Evolutionary conservation across 2,888 invertebrate species (phyloP).

Genomic region (Tetrapedia diversipes): DNA sequence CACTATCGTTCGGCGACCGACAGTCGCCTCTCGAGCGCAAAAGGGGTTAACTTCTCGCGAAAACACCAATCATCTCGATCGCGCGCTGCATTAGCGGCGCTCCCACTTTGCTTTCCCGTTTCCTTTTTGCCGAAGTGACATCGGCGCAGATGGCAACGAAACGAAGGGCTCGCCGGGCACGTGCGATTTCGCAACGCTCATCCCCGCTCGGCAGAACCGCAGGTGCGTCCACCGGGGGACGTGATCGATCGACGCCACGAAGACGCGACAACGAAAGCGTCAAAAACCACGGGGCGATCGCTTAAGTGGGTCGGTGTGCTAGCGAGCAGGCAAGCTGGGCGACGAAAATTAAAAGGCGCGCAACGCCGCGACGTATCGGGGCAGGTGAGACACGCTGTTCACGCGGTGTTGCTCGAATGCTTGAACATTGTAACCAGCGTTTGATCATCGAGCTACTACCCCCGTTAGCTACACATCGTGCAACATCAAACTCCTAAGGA

Average conservation of each 20-base stretch:
- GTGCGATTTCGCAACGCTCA: constrained; percentile 47
- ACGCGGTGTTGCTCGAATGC: too few relatives aligned
- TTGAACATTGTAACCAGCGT: too few relatives aligned
- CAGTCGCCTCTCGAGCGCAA: too few relatives aligned
- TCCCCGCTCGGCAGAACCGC: constrained; percentile 49
- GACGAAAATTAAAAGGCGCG: constrained; percentile 71
- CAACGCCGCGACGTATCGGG: too few relatives aligned
- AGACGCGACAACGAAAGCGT: constrained; percentile 55
- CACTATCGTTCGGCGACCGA: too few relatives aligned
- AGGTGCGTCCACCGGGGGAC: constrained; percentile 44
- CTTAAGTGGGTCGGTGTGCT: constrained; percentile 56
- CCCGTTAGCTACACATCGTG: too few relatives aligned
- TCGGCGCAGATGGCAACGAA: constrained; percentile 30
- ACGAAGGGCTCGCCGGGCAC: constrained; percentile 21
- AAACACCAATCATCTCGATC: constrained; percentile 3
- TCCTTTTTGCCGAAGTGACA: neutral
- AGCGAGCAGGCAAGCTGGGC: constrained; percentile 55
- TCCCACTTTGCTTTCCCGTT: neutral
- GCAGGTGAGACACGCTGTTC: too few relatives aligned
- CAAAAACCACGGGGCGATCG: constrained; percentile 29
- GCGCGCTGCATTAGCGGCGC: too few relatives aligned
- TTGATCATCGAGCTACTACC: too few relatives aligned
- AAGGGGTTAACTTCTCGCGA: too few relatives aligned
- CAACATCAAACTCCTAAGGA: too few relatives aligned
- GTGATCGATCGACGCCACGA: constrained; percentile 56